Evolutionary conservation across 2,888 invertebrate species (phyloP), one percentile per base, ranked within the genome.

Genomic region (Drosophila acutilabella): DNA sequence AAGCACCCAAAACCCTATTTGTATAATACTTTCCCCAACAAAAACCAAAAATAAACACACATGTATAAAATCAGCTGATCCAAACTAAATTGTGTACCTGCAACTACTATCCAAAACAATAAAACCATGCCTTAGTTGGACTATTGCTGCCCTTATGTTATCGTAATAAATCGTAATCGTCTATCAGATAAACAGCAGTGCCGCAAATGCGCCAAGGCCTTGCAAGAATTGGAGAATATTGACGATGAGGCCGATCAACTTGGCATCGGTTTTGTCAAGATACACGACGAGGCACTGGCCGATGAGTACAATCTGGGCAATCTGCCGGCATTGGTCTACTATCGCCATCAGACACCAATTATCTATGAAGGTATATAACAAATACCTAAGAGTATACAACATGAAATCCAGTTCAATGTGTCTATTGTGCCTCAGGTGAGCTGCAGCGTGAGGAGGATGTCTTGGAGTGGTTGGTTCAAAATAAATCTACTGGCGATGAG

Each of bases 191-290:
- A 97, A 92, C 96, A 96, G 61, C 97, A 97, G 92, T 98, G 98
- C 93, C 96, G 97, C 92, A 97, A 96, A 93, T 98, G 97, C 92
- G 95, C 97, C 68, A 97, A 97, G 93, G 98, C 97, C 61, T 94
- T 98, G 74, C 96, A 96, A 93, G 97, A 98, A 93, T 92, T 98
- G 92, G 98, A 98, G 93, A 98, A 98, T 93, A 98, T 98, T 91
- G 98, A 98, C 91, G 97, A 98, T 90, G 98, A 98, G 92, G 98
- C 98, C 38, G 98, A 98, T 93, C 97, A 98, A 92, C 94, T 98
- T 77, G 98, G 97, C 74, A 98, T 98, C 90, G 98, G 97, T 80
- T 98, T 98, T 92, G 98, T 98, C 74, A 98, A 98, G 93, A 98
- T 98, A 91, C 96, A 97, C 90, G 98, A 98, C 91, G 97, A 97